phyloP scores from a whole-genome alignment of 2,888 invertebrate genomes.

The Macrosiphum euphorbiae region DNA sequence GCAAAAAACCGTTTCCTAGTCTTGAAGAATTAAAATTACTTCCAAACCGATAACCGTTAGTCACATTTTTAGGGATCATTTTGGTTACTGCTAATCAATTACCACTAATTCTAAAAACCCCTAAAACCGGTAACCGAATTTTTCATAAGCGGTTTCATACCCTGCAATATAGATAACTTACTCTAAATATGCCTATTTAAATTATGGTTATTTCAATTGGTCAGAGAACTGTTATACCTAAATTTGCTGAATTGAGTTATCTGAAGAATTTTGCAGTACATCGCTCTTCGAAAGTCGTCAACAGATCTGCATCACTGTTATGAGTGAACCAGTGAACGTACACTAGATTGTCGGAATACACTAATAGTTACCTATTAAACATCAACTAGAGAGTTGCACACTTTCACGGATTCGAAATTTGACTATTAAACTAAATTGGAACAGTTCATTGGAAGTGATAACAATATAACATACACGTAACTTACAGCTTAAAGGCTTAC shows the following conservation, averaged over 20 bases:
- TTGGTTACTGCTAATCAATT: no score
- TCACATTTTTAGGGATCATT: no score
- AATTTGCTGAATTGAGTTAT: not conserved
- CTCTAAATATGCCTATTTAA: not conserved
- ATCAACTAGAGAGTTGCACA: not conserved
- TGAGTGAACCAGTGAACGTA: not conserved
- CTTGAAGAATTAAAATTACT: no score
- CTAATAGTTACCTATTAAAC: not conserved
- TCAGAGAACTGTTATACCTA: not conserved
- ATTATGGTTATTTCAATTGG: not conserved
- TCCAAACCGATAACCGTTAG: no score
- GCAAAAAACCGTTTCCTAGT: no score
- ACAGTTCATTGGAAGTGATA: not conserved
- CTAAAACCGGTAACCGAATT: no score
- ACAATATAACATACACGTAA: not conserved
- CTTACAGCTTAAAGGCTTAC: not conserved
- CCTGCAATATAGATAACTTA: not conserved
- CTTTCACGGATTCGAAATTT: not conserved
- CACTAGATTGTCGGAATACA: not conserved
- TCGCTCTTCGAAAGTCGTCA: not conserved
- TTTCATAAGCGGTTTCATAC: no score
- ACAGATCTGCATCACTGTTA: not conserved
- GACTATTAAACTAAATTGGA: not conserved
- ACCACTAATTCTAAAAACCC: no score
- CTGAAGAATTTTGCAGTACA: not conserved